phyloP scores from a whole-genome alignment of 1,140 invertebrate genomes.

The Polyergus mexicanus region DNA sequence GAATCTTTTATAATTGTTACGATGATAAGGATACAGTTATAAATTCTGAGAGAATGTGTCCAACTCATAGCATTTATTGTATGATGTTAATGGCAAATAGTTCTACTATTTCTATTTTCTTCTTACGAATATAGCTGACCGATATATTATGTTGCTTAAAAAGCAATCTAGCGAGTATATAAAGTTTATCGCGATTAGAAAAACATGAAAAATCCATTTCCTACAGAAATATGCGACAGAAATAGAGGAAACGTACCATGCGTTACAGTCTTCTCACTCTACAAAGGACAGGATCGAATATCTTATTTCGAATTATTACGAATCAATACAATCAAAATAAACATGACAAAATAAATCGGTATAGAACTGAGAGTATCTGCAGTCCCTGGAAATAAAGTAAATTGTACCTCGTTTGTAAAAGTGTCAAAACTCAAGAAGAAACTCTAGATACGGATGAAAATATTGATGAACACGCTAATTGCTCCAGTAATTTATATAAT shows the following conservation, averaged over 20 bases:
- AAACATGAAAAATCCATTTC: conserved; percentile 16
- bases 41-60: background rate
- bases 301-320: conserved; percentile 29
- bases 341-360: conserved; percentile 1
- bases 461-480: background rate
- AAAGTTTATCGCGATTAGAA: background rate
- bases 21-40: background rate
- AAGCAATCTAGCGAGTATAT: conserved; percentile 19
- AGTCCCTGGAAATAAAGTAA: background rate
- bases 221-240: conserved; percentile 29
- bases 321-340: conserved; percentile 5
- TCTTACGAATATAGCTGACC: background rate
- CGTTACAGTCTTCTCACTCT: conserved; percentile 2
- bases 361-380: background rate
- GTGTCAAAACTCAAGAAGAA: background rate
- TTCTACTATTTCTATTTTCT: background rate
- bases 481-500: background rate
- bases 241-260: background rate
- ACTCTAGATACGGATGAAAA: conserved; percentile 3
- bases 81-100: background rate
- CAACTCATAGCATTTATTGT: background rate
- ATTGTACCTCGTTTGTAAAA: conserved; percentile 21
- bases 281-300: conserved; percentile 29
- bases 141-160: conserved; percentile 9
- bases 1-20: background rate